Base-by-base conservation (phyloP, 2,113 vertebrate species). In the Protomyctophum bolini region DNA sequence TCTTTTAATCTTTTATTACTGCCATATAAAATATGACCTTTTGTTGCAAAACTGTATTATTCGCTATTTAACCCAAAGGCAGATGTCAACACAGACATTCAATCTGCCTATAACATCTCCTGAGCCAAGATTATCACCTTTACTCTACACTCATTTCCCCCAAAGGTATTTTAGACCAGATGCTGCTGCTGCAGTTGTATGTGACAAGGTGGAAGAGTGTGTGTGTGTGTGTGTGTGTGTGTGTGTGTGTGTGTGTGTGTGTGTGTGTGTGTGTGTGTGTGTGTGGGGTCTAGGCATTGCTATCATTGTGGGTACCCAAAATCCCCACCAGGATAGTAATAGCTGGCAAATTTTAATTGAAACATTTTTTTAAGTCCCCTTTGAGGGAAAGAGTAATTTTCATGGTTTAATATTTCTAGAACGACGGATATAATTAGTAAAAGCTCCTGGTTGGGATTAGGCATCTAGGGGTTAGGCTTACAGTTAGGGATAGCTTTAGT, bases 211-310 rank as follows among this genome's bases (percentile, higher is more conserved):
- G 21, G 21, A 21, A 21, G 21, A 21, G 21, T 66, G 64, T 66
- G 51, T 66, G 64, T 55, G 64, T 55, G 21, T 54, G 49, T 54
- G 63, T 50, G 15, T 49, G 66, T 50, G 29, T 10, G 54, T 46
- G 52, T 47, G 61, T 47, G 56, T 15, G 48, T 15, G 6, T 10
- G n/a, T 63, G 48, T 63, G 21, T 10, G 50, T 10, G 50, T 52
- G 50, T 10, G 12, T 52, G 50, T 12, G 50, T 52, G 50, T 52
- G 33, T 41, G 33, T 6, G 33, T 41, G 33, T 6, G 33, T 6
- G 33, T 41, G 33, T 6, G 5, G 0, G 33, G 3, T 41, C 5
- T 41, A 41, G 5, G 33, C 5, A 41, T 41, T 1, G 33, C 33
- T 6, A 41, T 41, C 33, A 41, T 41, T 41, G 33, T 41, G 33